A percentile compares a stretch with the other conserved stretches of the same genome.
These are phyloP conservation scores for Chloroclystis v-ata DNA, from an alignment of 2,888 invertebrate species.

Conservation along the genomic window DNA sequence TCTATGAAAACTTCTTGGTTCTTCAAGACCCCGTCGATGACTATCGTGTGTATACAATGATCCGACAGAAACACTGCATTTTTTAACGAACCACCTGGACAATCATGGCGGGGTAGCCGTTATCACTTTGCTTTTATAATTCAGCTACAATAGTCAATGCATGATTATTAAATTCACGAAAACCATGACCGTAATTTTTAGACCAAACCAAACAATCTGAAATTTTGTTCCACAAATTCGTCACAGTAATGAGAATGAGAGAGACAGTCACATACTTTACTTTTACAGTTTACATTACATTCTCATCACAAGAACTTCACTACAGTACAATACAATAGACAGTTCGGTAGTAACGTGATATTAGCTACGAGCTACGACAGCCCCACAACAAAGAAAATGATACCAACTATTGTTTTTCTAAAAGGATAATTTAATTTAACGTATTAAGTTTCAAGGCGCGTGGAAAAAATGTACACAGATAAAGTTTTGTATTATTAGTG, in stretches of 20 bases:
- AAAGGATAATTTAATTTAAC: too few relatives aligned
- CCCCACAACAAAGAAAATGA: too few relatives aligned
- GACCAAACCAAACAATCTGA: slow-evolving; percentile 59
- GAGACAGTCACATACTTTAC: too few relatives aligned
- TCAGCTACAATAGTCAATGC: slow-evolving; percentile 38
- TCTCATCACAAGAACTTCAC: too few relatives aligned
- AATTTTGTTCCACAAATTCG: slow-evolving; percentile 48
- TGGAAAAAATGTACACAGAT: too few relatives aligned
- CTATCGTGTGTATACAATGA: slow-evolving; percentile 59
- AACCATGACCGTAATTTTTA: slow-evolving; percentile 46
- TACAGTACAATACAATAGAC: too few relatives aligned
- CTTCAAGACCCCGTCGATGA: slow-evolving; percentile 49
- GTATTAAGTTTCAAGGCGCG: too few relatives aligned
- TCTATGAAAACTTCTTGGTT: slow-evolving; percentile 48
- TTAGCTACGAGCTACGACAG: too few relatives aligned
- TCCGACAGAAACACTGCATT: slow-evolving; percentile 55
- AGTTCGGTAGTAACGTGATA: too few relatives aligned
- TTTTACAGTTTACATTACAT: too few relatives aligned
- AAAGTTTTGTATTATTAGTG: too few relatives aligned
- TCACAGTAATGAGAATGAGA: background rate
- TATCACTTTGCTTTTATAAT: slow-evolving; percentile 34
- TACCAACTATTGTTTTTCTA: too few relatives aligned
- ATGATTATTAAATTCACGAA: slow-evolving; percentile 50
- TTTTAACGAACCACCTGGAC: slow-evolving; percentile 45
- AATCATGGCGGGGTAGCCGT: slow-evolving; percentile 35